A percentile compares a stretch with the other conserved stretches of the same genome.
Evolutionary conservation across 2,797 vertebrate genomes (phyloP).

Genomic region (Tokudaia muenninki): DNA sequence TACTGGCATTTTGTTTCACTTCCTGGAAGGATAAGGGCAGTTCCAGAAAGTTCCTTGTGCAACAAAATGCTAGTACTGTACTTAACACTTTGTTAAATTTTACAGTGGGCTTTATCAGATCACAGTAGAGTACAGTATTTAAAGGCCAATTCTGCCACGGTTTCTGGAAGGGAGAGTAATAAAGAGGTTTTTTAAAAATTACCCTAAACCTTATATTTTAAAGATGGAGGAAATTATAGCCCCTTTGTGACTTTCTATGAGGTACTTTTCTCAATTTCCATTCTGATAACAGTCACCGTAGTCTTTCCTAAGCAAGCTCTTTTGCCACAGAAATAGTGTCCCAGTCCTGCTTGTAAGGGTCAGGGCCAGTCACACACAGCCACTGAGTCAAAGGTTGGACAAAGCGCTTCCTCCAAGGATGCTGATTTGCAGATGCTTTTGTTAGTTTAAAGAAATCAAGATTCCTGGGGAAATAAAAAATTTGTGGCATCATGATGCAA

Average conservation of each 20-base stretch:
- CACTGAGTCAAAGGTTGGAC: not conserved
- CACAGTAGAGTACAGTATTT: constrained; percentile 29
- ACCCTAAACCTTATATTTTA: constrained; percentile 49
- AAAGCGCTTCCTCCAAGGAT: not conserved
- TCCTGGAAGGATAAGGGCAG: constrained; percentile 37
- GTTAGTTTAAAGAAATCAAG: constrained; percentile 24
- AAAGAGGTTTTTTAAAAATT: not conserved
- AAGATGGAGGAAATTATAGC: constrained; percentile 54
- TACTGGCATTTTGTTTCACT: not conserved
- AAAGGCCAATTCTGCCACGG: constrained; percentile 46
- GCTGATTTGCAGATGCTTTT: constrained; percentile 30
- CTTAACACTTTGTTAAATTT: constrained; percentile 7
- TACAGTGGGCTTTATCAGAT: constrained; percentile 6
- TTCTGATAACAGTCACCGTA: constrained; percentile 46
- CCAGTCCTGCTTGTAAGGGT: not conserved
- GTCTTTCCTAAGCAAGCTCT: constrained; percentile 39
- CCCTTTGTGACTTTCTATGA: constrained; percentile 56
- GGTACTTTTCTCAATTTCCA: constrained; percentile 60
- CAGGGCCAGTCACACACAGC: not conserved
- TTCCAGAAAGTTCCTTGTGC: constrained; percentile 42
- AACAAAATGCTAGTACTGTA: not conserved
- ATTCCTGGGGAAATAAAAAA: constrained; percentile 45
- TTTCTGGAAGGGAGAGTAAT: constrained; percentile 18
- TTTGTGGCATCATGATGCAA: not conserved
- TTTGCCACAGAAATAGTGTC: constrained; percentile 38